These are phyloP conservation scores for Buphagus erythrorhynchus DNA, from an alignment of 2,797 vertebrate genomes.

Conservation along the genomic window DNA sequence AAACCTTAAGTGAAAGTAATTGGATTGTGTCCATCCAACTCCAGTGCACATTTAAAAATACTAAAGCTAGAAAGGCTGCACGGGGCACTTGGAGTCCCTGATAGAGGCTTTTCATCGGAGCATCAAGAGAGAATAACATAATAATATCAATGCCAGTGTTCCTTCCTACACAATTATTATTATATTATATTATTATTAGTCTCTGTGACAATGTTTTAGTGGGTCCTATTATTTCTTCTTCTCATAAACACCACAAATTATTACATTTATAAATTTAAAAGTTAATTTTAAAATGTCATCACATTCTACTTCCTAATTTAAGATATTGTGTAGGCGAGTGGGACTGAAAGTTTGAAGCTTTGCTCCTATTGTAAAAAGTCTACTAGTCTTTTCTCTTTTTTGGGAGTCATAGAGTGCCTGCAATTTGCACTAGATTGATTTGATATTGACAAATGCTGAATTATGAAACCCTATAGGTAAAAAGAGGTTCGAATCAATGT, in stretches of 20 bases:
- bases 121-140: neutral
- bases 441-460: constrained; percentile 70
- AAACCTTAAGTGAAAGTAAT: neutral
- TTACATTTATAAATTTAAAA: neutral
- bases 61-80: neutral
- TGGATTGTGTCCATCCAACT: neutral
- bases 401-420: constrained; percentile 22
- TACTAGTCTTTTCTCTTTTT: neutral
- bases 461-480: constrained; percentile 70
- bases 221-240: neutral
- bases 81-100: neutral
- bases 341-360: neutral
- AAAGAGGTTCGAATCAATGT: constrained; percentile 58
- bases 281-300: neutral
- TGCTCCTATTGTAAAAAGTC: neutral
- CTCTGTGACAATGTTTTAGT: neutral
- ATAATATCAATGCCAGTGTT: neutral
- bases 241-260: neutral
- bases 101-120: neutral
- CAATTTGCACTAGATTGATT: constrained; percentile 58
- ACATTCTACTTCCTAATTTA: neutral
- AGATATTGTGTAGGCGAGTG: neutral
- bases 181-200: neutral
- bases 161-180: neutral
- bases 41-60: neutral